These are phyloP conservation scores for Melanotaenia parkinsoni DNA, from an alignment of 2,797 vertebrate genomes.

Conservation along the genomic window DNA sequence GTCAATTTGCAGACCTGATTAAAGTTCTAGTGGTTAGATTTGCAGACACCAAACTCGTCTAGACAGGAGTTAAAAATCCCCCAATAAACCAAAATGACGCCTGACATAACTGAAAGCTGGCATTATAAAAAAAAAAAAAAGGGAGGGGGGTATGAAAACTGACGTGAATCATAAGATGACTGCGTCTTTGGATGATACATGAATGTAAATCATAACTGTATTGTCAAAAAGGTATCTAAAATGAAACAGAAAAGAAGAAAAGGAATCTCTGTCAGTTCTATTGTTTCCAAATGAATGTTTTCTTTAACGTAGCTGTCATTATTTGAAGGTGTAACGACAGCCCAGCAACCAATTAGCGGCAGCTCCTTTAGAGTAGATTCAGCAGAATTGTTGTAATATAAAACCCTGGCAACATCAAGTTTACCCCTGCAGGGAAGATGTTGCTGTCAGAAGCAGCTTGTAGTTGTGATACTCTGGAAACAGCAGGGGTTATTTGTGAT, in stretches of 20 bases:
- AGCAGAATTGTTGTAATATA: constrained; percentile 51
- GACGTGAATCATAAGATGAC: constrained; percentile 38
- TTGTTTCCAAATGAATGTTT: constrained; percentile 40
- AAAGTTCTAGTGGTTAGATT: constrained; percentile 65
- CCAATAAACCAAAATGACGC: constrained; percentile 60
- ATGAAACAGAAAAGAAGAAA: constrained; percentile 58
- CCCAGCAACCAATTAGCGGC: constrained; percentile 73
- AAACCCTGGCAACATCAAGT: constrained; percentile 11
- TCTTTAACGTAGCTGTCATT: constrained; percentile 71
- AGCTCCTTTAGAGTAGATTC: constrained; percentile 35
- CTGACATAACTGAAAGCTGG: constrained; percentile 53
- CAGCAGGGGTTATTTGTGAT: constrained; percentile 45
- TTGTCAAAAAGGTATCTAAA: constrained; percentile 48
- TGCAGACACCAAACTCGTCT: constrained; percentile 63
- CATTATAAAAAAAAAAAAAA: constrained; percentile 23
- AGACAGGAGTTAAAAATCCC: constrained; percentile 58
- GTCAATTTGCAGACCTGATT: constrained; percentile 71
- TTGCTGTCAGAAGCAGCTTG: constrained; percentile 31
- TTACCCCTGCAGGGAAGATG: constrained; percentile 23
- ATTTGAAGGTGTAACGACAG: constrained; percentile 71
- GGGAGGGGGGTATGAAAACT: constrained; percentile 1
- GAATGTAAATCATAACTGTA: constrained; percentile 23
- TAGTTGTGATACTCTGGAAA: constrained; percentile 30
- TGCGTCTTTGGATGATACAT: constrained; percentile 27
- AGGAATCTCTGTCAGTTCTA: constrained; percentile 61